phyloP scores from a whole-genome alignment of 2,888 invertebrate genomes.

The Cybosia mesomella region DNA sequence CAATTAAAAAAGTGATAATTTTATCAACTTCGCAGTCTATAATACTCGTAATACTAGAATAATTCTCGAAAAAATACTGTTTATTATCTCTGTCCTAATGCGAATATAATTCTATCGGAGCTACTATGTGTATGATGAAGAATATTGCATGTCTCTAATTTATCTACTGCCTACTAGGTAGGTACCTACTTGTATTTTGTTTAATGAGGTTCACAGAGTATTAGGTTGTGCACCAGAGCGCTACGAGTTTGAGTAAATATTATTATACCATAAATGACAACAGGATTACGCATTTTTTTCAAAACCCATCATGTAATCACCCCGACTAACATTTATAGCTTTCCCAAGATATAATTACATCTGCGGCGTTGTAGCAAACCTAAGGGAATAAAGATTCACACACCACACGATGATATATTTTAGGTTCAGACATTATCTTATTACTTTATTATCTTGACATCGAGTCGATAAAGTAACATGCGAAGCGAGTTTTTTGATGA shows the following conservation, averaged over 20 bases:
- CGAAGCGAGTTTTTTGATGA: slow-evolving; percentile 33
- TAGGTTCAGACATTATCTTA: slow-evolving; percentile 17
- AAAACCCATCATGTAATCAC: slow-evolving; percentile 40
- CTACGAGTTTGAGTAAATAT: slow-evolving; percentile 54
- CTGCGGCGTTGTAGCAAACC: slow-evolving; percentile 29
- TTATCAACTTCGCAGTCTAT: not conserved
- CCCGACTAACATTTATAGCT: slow-evolving; percentile 49
- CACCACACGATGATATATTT: slow-evolving; percentile 11
- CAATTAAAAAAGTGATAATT: slow-evolving; percentile 1
- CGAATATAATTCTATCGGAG: slow-evolving; percentile 50
- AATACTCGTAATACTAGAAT: slow-evolving; percentile 7
- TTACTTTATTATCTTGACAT: slow-evolving; percentile 26
- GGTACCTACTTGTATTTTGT: slow-evolving; percentile 5
- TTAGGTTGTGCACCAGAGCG: slow-evolving; percentile 56
- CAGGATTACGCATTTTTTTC: slow-evolving; percentile 52
- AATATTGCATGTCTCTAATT: slow-evolving; percentile 18
- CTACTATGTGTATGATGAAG: slow-evolving; percentile 17
- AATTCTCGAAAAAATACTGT: not conserved
- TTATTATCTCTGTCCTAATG: slow-evolving; percentile 37
- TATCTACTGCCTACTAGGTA: not conserved
- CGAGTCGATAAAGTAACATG: slow-evolving; percentile 30
- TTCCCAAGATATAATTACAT: slow-evolving; percentile 36
- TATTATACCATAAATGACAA: slow-evolving; percentile 56
- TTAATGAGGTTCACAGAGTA: slow-evolving; percentile 54
- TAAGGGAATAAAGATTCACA: slow-evolving; percentile 28